Evolutionary conservation across 2,113 vertebrate genomes (phyloP).

Genomic region (Laticauda colubrina): DNA sequence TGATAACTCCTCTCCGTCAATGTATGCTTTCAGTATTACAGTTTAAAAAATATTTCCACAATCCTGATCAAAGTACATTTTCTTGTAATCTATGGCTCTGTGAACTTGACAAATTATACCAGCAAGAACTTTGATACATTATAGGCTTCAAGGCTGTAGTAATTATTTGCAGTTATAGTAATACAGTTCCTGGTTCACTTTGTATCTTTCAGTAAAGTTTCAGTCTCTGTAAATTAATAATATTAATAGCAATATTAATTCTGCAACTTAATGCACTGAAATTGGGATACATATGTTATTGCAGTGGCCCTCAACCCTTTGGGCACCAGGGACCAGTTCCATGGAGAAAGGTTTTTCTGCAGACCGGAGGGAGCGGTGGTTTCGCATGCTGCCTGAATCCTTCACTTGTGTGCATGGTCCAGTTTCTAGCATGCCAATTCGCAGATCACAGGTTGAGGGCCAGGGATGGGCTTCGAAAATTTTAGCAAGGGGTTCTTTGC

Average conservation of each 20-base stretch:
- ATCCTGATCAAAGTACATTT: neutral
- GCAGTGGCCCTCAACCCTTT: too few relatives aligned
- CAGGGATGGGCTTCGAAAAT: too few relatives aligned
- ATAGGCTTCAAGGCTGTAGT: neutral
- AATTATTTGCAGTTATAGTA: neutral
- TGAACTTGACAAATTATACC: constrained; percentile 3
- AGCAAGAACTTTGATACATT: neutral
- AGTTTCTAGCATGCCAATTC: too few relatives aligned
- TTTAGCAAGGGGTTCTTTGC: too few relatives aligned
- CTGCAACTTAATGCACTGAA: neutral
- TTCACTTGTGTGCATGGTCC: too few relatives aligned
- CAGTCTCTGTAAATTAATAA: neutral
- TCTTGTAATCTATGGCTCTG: constrained; percentile 27
- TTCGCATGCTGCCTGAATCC: too few relatives aligned
- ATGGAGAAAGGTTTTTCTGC: too few relatives aligned
- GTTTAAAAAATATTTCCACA: constrained; percentile 13
- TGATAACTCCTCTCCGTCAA: neutral
- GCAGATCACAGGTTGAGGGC: too few relatives aligned
- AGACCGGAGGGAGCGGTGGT: too few relatives aligned
- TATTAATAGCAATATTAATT: neutral
- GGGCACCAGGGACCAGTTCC: too few relatives aligned
- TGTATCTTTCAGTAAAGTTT: neutral
- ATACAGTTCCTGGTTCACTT: accelerated
- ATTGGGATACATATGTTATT: neutral
- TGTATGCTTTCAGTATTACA: neutral